Percentiles rank a stretch among this genome's conserved stretches.
Conservation (phyloP, 2,113 vertebrate genomes). For the Cromileptes altivelis region DNA sequence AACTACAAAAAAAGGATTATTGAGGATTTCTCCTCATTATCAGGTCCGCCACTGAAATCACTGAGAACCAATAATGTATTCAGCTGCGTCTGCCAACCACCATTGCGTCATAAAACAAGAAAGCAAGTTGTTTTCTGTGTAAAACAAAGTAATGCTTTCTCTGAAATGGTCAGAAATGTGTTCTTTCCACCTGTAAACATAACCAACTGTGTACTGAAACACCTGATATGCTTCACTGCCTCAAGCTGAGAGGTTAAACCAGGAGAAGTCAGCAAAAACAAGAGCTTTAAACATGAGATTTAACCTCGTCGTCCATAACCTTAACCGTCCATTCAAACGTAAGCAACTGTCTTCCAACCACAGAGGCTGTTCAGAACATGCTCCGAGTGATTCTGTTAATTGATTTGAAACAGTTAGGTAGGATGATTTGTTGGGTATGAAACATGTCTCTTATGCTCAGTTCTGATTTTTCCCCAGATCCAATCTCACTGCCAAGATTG, state of each 20-base stretch:
- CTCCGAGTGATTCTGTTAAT: no score
- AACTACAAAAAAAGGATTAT: slow-evolving; percentile 12
- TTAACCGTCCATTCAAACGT: not conserved
- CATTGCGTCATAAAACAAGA: no score
- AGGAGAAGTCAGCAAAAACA: no score
- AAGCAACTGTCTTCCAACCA: not conserved
- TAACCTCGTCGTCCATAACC: not conserved
- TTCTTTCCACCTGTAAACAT: not conserved
- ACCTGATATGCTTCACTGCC: no score
- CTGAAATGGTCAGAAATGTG: slow-evolving; percentile 2
- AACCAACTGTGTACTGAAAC: no score
- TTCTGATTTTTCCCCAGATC: no score
- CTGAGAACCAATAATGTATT: no score
- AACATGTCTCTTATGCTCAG: not conserved
- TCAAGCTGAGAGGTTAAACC: no score
- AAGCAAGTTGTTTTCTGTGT: not conserved
- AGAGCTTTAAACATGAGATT: not conserved
- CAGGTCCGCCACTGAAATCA: not conserved
- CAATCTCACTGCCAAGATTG: no score
- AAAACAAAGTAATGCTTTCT: not conserved
- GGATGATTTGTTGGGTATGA: not conserved
- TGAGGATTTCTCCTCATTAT: slow-evolving; percentile 1
- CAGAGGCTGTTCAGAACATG: not conserved
- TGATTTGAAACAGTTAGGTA: not conserved
- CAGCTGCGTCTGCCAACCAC: not conserved